phyloP scores from a whole-genome alignment of 2,888 invertebrate genomes.

The Oligia fasciuncula region DNA sequence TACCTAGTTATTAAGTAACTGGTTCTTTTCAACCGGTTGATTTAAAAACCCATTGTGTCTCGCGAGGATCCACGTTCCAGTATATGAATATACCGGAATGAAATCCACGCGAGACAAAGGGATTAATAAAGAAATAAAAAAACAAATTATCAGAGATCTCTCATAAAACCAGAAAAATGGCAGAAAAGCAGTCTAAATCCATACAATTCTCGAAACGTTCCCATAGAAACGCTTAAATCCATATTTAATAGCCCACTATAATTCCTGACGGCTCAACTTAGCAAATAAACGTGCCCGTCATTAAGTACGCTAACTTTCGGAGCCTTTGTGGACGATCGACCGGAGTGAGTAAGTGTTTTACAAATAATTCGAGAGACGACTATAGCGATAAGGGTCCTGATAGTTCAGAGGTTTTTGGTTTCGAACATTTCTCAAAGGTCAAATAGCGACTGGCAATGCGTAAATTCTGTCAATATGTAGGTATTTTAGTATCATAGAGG shows the following conservation, averaged over 20 bases:
- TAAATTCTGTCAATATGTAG: background rate
- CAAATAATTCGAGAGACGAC: conserved; percentile 11
- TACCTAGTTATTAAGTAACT: no score
- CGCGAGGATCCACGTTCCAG: no score
- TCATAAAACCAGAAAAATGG: no score
- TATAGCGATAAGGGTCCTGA: background rate
- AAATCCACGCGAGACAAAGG: no score
- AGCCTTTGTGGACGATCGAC: conserved; percentile 18
- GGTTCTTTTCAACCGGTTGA: no score
- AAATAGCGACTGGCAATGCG: background rate
- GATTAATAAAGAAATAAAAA: no score
- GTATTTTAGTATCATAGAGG: no score
- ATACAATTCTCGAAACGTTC: background rate
- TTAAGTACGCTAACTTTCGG: background rate
- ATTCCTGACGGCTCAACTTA: conserved; percentile 21
- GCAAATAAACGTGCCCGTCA: no score
- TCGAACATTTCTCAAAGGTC: background rate
- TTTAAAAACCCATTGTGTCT: no score
- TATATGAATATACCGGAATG: no score
- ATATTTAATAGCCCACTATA: conserved; percentile 11
- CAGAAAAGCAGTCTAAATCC: background rate
- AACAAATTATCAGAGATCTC: no score
- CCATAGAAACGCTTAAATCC: background rate
- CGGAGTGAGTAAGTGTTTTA: conserved; percentile 19
- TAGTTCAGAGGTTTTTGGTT: background rate